Evolutionary conservation across 1,140 invertebrate genomes (phyloP).

Genomic region (Tribolium madens): DNA sequence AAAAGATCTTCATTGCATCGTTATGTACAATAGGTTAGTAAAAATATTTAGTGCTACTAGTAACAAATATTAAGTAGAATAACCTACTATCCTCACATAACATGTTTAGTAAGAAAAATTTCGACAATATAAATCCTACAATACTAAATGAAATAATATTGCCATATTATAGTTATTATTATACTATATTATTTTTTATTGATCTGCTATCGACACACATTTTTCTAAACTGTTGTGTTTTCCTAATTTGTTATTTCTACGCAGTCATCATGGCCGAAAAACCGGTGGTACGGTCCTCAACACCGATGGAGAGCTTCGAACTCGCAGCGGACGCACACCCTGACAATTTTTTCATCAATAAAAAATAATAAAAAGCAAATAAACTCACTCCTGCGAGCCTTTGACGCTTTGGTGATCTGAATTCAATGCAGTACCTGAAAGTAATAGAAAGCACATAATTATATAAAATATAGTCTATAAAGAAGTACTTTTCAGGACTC

Average conservation of each 20-base stretch:
- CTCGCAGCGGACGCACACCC: constrained; percentile 82
- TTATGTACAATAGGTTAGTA: constrained; percentile 59
- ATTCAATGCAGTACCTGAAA: constrained; percentile 87
- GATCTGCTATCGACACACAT: constrained; percentile 27
- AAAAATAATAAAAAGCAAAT: background rate
- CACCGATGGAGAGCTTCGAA: constrained; percentile 78
- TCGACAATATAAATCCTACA: constrained; percentile 20
- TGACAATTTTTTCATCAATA: constrained; percentile 62
- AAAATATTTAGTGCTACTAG: constrained; percentile 55
- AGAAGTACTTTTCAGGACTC: no score
- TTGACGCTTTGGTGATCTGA: constrained; percentile 84
- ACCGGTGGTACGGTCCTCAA: constrained; percentile 77
- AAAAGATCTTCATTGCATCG: constrained; percentile 51
- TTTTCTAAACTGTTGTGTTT: constrained; percentile 6
- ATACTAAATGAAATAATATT: no score
- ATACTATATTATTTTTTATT: no score
- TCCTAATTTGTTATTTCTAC: background rate
- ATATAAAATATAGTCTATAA: no score
- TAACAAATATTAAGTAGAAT: constrained; percentile 48
- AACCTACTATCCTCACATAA: constrained; percentile 13
- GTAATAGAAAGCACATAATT: no score
- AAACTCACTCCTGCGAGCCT: constrained; percentile 81
- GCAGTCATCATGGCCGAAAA: constrained; percentile 72
- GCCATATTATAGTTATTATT: no score
- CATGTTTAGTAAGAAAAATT: constrained; percentile 39